Evolutionary conservation across 2,888 invertebrate genomes (phyloP), one percentile per base, ranked within the genome.

Genomic region (Drosophila diplacantha): DNA sequence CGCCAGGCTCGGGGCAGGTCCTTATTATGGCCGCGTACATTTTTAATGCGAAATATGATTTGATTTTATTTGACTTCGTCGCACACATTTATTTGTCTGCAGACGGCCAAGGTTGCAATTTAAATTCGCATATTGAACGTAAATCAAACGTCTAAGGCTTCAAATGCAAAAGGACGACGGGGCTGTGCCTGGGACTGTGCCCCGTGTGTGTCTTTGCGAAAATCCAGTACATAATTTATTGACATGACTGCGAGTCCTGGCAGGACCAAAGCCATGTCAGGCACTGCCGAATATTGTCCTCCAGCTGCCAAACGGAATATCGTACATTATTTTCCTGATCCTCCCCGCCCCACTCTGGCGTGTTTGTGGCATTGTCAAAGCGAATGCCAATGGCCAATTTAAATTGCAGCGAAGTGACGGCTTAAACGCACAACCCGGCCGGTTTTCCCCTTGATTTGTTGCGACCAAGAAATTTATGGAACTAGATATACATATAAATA

Each of bases 201-300:
- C 38, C 34, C 37, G 49, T 69, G 41, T 54, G 16, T 58, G 52
- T 49, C 35, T 50, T 44, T 64, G 66, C 63, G 60, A 66, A 81
- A 78, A 78, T 79, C 76, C 81, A 81, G 79, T 83, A 59, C 78
- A 81, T 78, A 81, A 78, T 83, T 83, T 83, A 78, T 78, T 75
- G 83, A 68, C 71, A 73, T 79, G 64, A 38, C 81, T 66, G 72
- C 68, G 59, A 67, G 64, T 75, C 64, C 57, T 66, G 72, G 59
- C 55, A 66, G 46, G 56, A 49, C 65, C 75, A 62, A 58, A 50
- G 58, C 74, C 59, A 43, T 65, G 58, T 55, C 61, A 49, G 18
- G 43, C 32, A 50, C 50, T 69, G 34, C 50, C 69, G 52, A 53
- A 49, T 35, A 47, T 53, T 47, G 72, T 71, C 60, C 74, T 74